Evolutionary conservation across 2,888 invertebrate genomes (phyloP), one percentile per base, ranked within the genome.

Genomic region (Uloborus plumipes): DNA sequence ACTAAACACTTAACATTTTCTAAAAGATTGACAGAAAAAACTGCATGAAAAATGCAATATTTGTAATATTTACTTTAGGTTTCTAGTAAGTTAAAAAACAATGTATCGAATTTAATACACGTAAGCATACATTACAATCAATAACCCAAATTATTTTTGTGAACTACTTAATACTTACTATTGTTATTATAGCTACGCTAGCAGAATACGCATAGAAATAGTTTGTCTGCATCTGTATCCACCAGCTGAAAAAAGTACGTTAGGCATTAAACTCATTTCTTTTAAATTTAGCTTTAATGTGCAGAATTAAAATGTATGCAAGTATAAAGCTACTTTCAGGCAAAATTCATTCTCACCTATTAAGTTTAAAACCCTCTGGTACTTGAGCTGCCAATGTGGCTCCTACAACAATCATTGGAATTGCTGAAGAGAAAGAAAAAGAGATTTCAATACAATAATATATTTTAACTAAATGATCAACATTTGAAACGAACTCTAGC

Each of bases 321-420:
- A 18, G 2, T 22, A 49, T 39, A 71, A 9, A 15, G 18, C 2
- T 7, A 59, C 59, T 71, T n/a, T 71, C n/a, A 70, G 4, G 15
- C 22, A 13, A n/a, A 31, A 18, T 39, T 7, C 11, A 18, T 18
- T n/a, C 11, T 51, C 65, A 84, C 84, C 82, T 84, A 31, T 85
- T 66, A 22, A 83, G 50, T 51, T 62, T 74, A 71, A 85, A 85
- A 20, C 85, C 84, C 67, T 84, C 75, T 20, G 83, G 82, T 31
- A 83, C 81, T 75, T 85, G 85, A 69, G 85, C 80, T 26, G 85
- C 85, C 14, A 85, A 50, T 1, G 85, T 84, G 16, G 84, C 85
- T 31, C 85, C 85, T 0, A 83, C 85, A 14, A 85, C 85, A 49
- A 81, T 85, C 73, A 84, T 81, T 16, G 85, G 85, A 49, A 85